Evolutionary conservation across 2,888 invertebrate species (phyloP), one percentile per base, ranked within the genome.

Genomic region (Podabrus alpinus): DNA sequence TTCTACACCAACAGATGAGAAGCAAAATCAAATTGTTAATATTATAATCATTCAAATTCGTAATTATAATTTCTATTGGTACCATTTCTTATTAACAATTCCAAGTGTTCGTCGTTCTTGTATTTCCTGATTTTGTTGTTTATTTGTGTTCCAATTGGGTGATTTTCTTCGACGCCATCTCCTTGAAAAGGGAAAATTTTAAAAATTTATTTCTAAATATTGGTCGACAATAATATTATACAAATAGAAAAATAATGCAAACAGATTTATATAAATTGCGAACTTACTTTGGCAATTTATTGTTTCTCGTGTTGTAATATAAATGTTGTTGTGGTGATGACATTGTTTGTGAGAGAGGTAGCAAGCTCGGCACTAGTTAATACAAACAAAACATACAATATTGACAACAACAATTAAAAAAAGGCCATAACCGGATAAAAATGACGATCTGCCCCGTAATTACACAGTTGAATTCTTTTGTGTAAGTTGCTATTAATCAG

Each of bases 211-310:
- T n/a, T n/a, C n/a, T 10, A 61, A 64, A 25, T 11, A 66, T 25
- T 45, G 5, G 15, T 59, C 7, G n/a, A n/a, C n/a, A n/a, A 59
- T 69, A 13, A 15, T 59, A 24, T 16, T 15, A 17, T 21, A 62
- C 15, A 15, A 71, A 1, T 17, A 25, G 15, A 7, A 62, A 60
- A 69, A 21, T 69, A 21, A 17, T 21, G 19, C 24, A 60, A 15
- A 69, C 59, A 69, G 19, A 68, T 62, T 62, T 62, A 11, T n/a
- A n/a, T n/a, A n/a, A 16, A 62, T 15, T 24, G 19, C 15, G 11
- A 25, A 85, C 86, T 86, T 83, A 88, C 88, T 87, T 87, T 79
- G 87, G 85, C 78, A 88, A 84, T 82, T 88, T 88, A 83, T 88
- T 88, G 79, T 82, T 79, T 72, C 78, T 77, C 69, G 78, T 82